Conservation (phyloP, 2,888 invertebrate genomes). For the Mactromeris polynyma region DNA sequence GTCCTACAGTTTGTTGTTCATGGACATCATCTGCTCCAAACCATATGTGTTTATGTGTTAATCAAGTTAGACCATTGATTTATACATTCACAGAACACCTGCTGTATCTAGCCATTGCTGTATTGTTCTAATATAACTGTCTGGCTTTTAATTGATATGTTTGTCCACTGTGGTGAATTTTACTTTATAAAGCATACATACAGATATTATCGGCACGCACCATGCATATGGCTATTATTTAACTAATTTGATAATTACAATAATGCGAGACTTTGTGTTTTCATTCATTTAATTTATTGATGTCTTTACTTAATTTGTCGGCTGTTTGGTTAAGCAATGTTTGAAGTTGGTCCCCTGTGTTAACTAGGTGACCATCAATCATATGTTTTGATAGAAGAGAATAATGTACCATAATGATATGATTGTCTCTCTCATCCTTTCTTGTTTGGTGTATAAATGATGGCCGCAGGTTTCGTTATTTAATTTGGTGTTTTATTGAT, state of each 20-base stretch:
- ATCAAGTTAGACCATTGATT: neutral
- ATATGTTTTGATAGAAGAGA: neutral
- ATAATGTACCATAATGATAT: neutral
- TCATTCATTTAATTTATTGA: neutral
- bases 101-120: neutral
- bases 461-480: neutral
- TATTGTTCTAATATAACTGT: no score
- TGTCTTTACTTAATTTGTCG: neutral
- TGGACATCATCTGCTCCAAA: no score
- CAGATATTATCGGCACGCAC: neutral
- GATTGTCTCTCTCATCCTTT: neutral
- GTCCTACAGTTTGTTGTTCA: no score
- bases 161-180: neutral
- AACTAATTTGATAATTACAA: slow-evolving; percentile 10
- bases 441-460: neutral
- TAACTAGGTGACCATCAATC: neutral
- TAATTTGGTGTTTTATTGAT: neutral
- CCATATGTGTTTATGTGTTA: neutral
- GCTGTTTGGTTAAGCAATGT: slow-evolving; percentile 1
- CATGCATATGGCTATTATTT: neutral
- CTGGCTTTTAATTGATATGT: neutral
- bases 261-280: neutral
- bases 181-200: neutral
- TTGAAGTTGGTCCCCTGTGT: neutral
- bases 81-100: neutral